phyloP scores from a whole-genome alignment of 2,113 vertebrate species.

The Aviceda subcristata region DNA sequence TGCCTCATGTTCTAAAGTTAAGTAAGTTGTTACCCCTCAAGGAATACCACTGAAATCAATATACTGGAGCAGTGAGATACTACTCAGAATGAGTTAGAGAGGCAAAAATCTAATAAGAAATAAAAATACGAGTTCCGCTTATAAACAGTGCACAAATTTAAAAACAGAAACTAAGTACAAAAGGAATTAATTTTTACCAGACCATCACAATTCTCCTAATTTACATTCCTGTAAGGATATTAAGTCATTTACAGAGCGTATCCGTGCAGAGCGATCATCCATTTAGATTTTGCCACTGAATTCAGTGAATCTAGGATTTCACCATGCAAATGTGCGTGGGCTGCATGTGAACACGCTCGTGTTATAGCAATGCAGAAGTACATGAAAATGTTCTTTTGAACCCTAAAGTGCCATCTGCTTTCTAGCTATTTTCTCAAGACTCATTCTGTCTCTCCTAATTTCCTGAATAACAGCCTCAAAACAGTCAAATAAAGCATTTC shows the following conservation, averaged over 20 bases:
- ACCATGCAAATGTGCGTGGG: not conserved
- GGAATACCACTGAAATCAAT: not conserved
- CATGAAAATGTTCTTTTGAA: not conserved
- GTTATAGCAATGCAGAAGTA: not conserved
- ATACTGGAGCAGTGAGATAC: not conserved
- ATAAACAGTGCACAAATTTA: not conserved
- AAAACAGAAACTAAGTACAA: not conserved
- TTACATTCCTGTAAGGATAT: not conserved
- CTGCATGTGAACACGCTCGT: not conserved
- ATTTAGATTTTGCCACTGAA: not conserved
- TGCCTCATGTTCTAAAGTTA: not conserved
- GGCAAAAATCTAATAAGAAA: not conserved
- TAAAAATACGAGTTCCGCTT: not conserved
- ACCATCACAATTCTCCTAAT: not conserved
- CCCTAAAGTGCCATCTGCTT: constrained; percentile 2
- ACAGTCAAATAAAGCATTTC: not conserved
- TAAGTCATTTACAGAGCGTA: not conserved
- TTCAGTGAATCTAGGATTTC: not conserved
- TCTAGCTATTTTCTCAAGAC: not conserved
- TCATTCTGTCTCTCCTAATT: not conserved
- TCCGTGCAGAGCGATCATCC: not conserved
- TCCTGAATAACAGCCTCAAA: not conserved
- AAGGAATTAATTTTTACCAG: not conserved
- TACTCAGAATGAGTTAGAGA: not conserved
- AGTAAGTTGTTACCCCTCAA: not conserved